A percentile compares a stretch with the other conserved stretches of the same genome.
Evolutionary conservation across 2,888 invertebrate genomes (phyloP).

Genomic region (Rotaria macrura): DNA sequence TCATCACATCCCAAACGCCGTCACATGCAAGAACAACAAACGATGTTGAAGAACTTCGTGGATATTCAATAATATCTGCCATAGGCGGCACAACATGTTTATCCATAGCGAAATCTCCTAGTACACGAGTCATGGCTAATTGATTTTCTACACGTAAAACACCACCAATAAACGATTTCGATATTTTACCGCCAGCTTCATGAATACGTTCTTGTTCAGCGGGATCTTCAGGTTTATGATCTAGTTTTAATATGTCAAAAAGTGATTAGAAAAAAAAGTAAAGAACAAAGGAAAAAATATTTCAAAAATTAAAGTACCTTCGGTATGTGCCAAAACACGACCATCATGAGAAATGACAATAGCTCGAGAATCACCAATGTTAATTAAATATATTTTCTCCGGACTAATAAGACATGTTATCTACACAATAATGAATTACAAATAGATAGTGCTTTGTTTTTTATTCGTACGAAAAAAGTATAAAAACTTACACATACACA

Average conservation of each 20-base stretch:
- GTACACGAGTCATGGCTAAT: conserved; percentile 79
- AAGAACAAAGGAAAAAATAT: too few relatives aligned
- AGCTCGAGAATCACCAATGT: conserved; percentile 64
- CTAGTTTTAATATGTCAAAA: conserved; percentile 45
- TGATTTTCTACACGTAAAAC: conserved; percentile 88
- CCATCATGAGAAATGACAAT: conserved; percentile 69
- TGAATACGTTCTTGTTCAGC: conserved; percentile 83
- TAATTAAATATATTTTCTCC: conserved; percentile 55
- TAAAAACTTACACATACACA: background rate
- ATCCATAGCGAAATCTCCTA: conserved; percentile 72
- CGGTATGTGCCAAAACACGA: conserved; percentile 73
- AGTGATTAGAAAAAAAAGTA: too few relatives aligned
- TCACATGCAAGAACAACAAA: conserved; percentile 93
- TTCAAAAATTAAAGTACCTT: too few relatives aligned
- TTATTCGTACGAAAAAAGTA: background rate
- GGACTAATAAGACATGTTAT: conserved; percentile 93
- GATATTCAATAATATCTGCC: conserved; percentile 80
- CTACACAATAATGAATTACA: too few relatives aligned
- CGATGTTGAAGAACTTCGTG: conserved; percentile 71
- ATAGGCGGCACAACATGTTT: conserved; percentile 88
- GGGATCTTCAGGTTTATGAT: conserved; percentile 72
- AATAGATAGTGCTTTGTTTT: background rate
- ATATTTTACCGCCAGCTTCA: conserved; percentile 83
- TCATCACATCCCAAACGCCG: conserved; percentile 97
- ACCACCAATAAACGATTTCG: conserved; percentile 55